Evolutionary conservation across 2,113 vertebrate genomes (phyloP).

Genomic region (Psittacula cyanocephala): DNA sequence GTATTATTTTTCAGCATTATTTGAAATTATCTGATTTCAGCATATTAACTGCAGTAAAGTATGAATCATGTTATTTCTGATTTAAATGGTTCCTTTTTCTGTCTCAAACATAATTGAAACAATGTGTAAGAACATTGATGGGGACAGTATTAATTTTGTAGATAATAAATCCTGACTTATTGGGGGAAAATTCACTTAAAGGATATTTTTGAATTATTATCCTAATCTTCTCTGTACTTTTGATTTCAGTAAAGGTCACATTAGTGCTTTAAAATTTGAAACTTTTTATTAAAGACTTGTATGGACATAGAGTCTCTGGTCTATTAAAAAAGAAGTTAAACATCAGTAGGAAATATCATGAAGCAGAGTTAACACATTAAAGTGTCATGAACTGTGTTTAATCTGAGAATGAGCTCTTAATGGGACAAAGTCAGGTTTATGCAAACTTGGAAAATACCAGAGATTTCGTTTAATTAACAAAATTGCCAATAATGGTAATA

Average conservation of each 20-base stretch:
- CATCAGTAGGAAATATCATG: constrained; percentile 5
- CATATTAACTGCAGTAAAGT: background rate
- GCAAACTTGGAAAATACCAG: background rate
- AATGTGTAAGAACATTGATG: background rate
- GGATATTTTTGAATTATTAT: constrained; percentile 19
- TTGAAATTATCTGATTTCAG: background rate
- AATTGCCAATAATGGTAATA: background rate
- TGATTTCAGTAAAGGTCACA: constrained; percentile 65
- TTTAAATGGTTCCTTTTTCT: background rate
- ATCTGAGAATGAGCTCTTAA: background rate
- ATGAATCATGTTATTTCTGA: background rate
- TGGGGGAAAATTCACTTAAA: background rate
- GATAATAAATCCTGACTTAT: constrained; percentile 58
- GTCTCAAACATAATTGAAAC: background rate
- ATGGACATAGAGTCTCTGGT: background rate
- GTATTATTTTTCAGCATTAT: background rate
- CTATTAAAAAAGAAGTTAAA: constrained; percentile 34
- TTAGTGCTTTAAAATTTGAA: constrained; percentile 17
- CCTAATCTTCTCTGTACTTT: constrained; percentile 40
- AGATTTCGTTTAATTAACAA: background rate
- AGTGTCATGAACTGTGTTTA: constrained; percentile 32
- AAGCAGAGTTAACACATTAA: constrained; percentile 8
- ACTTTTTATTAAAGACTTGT: constrained; percentile 36
- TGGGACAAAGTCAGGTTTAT: background rate
- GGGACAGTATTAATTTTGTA: constrained; percentile 42